Conservation (phyloP, 1,140 invertebrate species). For the Papilio machaon region DNA sequence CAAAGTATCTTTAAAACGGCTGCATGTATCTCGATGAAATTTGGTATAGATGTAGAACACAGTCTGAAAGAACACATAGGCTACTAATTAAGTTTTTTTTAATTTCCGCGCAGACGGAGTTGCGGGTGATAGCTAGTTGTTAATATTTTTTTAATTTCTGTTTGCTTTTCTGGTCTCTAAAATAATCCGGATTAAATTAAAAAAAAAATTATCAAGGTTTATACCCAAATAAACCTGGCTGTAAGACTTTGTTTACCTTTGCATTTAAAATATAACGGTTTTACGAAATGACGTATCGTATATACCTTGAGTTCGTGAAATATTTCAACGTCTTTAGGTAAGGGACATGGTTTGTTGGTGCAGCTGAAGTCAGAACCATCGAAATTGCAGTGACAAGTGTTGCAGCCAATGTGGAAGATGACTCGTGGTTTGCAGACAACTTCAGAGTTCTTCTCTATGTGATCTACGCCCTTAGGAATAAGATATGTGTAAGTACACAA, state of each 20-base stretch:
- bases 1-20: too few species aligned
- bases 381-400: slow-evolving; percentile 75
- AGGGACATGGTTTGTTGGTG: slow-evolving; percentile 68
- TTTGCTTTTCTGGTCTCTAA: too few species aligned
- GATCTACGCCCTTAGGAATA: slow-evolving; percentile 56
- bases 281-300: background rate
- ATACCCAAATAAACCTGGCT: background rate
- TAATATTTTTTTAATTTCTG: too few species aligned
- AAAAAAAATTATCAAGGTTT: background rate
- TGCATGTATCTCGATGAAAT: too few species aligned
- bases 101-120: too few species aligned
- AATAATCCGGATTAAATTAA: too few species aligned
- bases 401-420: slow-evolving; percentile 77
- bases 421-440: slow-evolving; percentile 65
- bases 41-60: too few species aligned
- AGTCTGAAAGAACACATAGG: too few species aligned
- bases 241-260: background rate
- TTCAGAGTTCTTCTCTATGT: slow-evolving; percentile 57
- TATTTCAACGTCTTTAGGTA: slow-evolving; percentile 70
- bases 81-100: too few species aligned
- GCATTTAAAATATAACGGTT: background rate
- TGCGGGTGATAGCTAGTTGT: too few species aligned
- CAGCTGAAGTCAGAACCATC: slow-evolving; percentile 76
- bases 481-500: slow-evolving; percentile 4
- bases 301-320: slow-evolving; percentile 66